A percentile compares a stretch with the other conserved stretches of the same genome.
Evolutionary conservation across 2,797 vertebrate species (phyloP).

Genomic region (Botia almorhae): DNA sequence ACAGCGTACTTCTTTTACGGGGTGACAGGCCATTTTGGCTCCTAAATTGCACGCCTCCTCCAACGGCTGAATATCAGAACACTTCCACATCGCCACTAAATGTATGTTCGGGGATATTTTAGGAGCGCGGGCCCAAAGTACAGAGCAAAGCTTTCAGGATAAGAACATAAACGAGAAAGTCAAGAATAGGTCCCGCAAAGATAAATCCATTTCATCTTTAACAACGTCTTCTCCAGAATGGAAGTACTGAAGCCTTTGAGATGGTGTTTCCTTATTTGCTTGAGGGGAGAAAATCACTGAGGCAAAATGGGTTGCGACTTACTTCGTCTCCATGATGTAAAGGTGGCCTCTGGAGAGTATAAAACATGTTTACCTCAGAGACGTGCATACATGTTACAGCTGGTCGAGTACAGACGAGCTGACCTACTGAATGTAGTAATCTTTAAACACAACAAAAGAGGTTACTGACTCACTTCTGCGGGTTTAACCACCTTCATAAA

Average conservation of each 20-base stretch:
- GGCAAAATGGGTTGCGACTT: not conserved
- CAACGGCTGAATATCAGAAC: conserved; percentile 48
- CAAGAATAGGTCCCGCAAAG: conserved; percentile 23
- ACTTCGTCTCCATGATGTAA: not conserved
- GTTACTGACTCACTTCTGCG: conserved; percentile 60
- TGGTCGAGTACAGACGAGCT: conserved; percentile 27
- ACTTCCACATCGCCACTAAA: conserved; percentile 41
- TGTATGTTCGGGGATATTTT: conserved; percentile 43
- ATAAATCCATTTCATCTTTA: conserved; percentile 7
- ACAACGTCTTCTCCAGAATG: not conserved
- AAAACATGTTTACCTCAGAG: no score
- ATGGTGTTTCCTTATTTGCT: no score
- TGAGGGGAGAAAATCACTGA: not conserved
- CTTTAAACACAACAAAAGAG: conserved; percentile 66
- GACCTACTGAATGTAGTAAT: conserved; percentile 59
- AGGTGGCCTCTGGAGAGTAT: no score
- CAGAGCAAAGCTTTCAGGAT: conserved; percentile 37
- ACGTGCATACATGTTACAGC: conserved; percentile 55
- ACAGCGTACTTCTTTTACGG: not conserved
- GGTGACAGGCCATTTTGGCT: conserved; percentile 14
- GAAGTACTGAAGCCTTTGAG: not conserved
- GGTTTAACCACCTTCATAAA: conserved; percentile 33
- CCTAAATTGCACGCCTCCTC: conserved; percentile 40
- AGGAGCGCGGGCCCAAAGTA: conserved; percentile 26
- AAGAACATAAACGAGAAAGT: conserved; percentile 6